Percentiles rank a stretch among this genome's conserved stretches.
Evolutionary conservation across 2,888 invertebrate species (phyloP).

Genomic region (Idaea straminata): DNA sequence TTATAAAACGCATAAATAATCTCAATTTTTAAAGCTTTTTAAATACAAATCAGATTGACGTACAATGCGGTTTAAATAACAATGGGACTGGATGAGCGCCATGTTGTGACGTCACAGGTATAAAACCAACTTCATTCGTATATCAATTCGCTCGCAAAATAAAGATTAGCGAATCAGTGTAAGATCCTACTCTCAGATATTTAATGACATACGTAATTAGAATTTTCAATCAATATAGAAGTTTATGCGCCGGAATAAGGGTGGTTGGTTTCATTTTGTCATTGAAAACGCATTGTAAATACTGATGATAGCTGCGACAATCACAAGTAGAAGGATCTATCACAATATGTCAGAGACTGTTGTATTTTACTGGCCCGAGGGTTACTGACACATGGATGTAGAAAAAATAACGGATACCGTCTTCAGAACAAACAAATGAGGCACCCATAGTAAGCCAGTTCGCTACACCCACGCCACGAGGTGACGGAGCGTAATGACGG

Average conservation of each 20-base stretch:
- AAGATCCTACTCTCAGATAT: too few relatives aligned
- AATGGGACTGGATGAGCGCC: background rate
- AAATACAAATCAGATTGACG: conserved; percentile 64
- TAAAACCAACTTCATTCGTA: background rate
- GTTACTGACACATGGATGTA: conserved; percentile 63
- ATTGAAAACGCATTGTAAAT: conserved; percentile 2
- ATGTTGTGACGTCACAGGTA: background rate
- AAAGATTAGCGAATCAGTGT: background rate
- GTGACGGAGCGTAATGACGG: too few relatives aligned
- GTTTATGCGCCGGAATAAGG: too few relatives aligned
- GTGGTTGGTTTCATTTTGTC: too few relatives aligned
- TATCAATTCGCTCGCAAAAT: background rate
- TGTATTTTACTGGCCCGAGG: conserved; percentile 74
- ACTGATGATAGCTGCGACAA: conserved; percentile 34
- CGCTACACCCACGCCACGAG: too few relatives aligned
- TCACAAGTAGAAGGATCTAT: conserved; percentile 41
- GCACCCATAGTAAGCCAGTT: too few relatives aligned
- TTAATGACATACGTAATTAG: too few relatives aligned
- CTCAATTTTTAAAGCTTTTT: conserved; percentile 76
- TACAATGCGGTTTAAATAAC: conserved; percentile 19
- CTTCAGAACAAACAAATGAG: too few relatives aligned
- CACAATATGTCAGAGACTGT: conserved; percentile 77
- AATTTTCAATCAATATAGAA: too few relatives aligned
- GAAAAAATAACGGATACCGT: too few relatives aligned
- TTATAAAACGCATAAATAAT: conserved; percentile 71